Base-by-base conservation (phyloP, 92 coral and sea anemone genomes). In the Palythoa heliodiscus region DNA sequence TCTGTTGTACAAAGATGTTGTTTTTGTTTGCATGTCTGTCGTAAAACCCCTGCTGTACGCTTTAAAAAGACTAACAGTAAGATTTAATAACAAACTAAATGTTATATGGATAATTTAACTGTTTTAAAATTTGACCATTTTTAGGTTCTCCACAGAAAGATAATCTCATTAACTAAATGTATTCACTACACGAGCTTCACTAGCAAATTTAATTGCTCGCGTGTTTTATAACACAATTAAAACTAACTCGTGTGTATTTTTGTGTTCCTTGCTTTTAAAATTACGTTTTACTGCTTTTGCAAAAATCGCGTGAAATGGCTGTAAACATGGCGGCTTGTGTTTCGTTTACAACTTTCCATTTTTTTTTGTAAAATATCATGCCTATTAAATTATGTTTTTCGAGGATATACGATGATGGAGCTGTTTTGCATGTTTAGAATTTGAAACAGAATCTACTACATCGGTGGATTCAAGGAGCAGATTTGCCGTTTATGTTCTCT, bases 21-120 rank as follows among this genome's bases (percentile, higher is more conserved):
- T 55, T 76, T 19, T 15, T 76, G 81, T 76, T 53, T n/a, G 38
- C 29, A 19, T 64, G 73, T 38, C 73, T 37, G 35, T 64, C 9
- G 22, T 43, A 19, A 63, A 53, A 40, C 84, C 58, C 84, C 84
- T 64, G 74, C 84, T 66, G 73, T 23, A 80, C 48, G 81, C 67
- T 76, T 24, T 54, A 24, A 13, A 80, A 66, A 60, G 73, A 80
- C 54, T 43, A 80, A 80, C 73, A 79, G 39, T 57, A 19, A 60
- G 22, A 52, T 38, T 40, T 67, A 20, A 60, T 5, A 11, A 68
- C 35, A 7, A 14, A 17, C 23, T 39, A 52, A 70, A 14, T 40
- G 17, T 53, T 6, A 40, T 23, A 24, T 60, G 23, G 66, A 20
- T 20, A 37, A 40, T 40, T 12, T 64, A 47, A 43, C 84, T 52